Evolutionary conservation across 2,888 invertebrate species (phyloP), one percentile per base, ranked within the genome.

Genomic region (Hermaeophaga mercurialis): DNA sequence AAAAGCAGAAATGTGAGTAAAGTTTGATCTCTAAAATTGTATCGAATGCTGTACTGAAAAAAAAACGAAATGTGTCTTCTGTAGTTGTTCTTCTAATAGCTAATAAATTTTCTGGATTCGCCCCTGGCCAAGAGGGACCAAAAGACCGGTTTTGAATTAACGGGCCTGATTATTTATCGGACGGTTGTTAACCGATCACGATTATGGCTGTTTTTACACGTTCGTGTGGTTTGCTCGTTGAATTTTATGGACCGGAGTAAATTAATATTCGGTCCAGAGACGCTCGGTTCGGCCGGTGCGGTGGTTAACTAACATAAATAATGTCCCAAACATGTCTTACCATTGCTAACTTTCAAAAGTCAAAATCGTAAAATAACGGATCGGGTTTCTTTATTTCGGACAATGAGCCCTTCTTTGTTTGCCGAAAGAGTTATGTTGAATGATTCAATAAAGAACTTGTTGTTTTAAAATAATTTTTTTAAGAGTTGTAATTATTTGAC

Each of bases 191-290:
- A 74, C 75, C 74, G 75, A 73, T 73, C 74, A 73, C 74, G 75
- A 76, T 77, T 76, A 77, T 75, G 72, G 75, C 74, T 76, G 75
- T 77, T 77, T 77, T 77, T 77, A 76, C 77, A 76, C 76, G 73
- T 75, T 75, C 72, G 72, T 74, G 75, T 72, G 75, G 75, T 75
- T 75, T 71, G 74, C 75, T 73, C 70, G 75, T 75, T 72, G 73
- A 68, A 75, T 76, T 76, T 76, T 75, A 76, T 74, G 73, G 72
- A 69, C 70, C 67, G 68, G 69, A 68, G 70, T 72, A 72, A 73
- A 76, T 76, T 75, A 75, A 75, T 75, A 75, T 75, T 72, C 68
- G 71, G 45, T 47, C 9, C 11, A 17, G 67, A 33, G 52, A 34
- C 49, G 31, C 47, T 39, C 54, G 58, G 53, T 58, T 18, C 54